A percentile compares a stretch with the other conserved stretches of the same genome.
phyloP scores from a whole-genome alignment of 2,888 invertebrate genomes.

The Eilema caniola region DNA sequence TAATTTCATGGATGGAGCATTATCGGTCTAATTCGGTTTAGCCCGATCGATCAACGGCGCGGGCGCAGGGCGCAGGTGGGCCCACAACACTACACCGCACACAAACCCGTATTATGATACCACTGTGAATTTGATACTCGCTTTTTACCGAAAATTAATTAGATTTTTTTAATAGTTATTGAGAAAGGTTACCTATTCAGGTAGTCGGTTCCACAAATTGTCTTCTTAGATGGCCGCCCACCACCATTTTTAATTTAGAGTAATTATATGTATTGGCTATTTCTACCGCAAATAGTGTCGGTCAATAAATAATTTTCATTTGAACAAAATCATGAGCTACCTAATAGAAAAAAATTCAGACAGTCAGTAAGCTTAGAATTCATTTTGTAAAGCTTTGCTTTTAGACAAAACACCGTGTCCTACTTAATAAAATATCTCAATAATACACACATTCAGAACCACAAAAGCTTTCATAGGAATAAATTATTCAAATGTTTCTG shows the following conservation, averaged over 20 bases:
- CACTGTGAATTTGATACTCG: conserved; percentile 33
- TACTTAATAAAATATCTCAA: conserved; percentile 8
- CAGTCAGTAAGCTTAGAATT: background rate
- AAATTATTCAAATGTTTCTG: conserved; percentile 27
- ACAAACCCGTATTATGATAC: conserved; percentile 51
- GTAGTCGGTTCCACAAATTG: background rate
- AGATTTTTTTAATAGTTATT: conserved; percentile 12
- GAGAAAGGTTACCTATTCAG: background rate
- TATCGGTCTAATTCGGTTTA: conserved; percentile 71
- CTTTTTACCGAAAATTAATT: conserved; percentile 23
- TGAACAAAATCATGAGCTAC: background rate
- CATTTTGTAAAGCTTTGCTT: background rate
- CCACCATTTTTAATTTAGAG: background rate
- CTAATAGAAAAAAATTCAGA: background rate
- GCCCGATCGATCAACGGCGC: conserved; percentile 74
- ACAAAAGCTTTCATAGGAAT: conserved; percentile 15
- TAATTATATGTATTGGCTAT: background rate
- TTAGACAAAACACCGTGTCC: conserved; percentile 1
- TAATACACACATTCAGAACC: conserved; percentile 17
- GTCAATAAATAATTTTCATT: too few relatives aligned
- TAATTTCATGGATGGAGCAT: conserved; percentile 70
- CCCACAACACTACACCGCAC: conserved; percentile 46
- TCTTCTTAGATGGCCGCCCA: background rate
- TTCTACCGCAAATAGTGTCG: background rate
- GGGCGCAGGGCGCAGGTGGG: conserved; percentile 75